Evolutionary conservation across 2,797 vertebrate species (phyloP), one percentile per base, ranked within the genome.

Genomic region (Mus minutoides): DNA sequence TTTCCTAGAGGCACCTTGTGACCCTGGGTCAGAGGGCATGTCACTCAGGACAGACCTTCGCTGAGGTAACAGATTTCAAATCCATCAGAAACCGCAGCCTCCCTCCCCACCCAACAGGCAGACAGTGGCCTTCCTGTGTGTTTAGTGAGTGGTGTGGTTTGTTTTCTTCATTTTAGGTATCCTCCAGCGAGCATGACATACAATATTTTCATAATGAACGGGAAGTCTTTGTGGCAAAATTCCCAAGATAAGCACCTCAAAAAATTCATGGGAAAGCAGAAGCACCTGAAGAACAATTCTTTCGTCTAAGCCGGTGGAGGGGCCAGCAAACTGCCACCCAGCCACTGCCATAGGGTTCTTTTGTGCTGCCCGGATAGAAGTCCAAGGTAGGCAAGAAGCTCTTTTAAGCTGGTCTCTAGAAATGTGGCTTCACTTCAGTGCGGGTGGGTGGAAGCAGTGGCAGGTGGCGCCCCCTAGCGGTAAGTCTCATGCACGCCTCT

Each of bases 201-300:
- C 22, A 96, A 54, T 69, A 60, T 54, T 87, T 83, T 43, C 21
- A 88, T 98, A 95, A 90, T 77, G 88, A 94, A 93, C 56, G 0
- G 95, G 69, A 95, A 94, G 79, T 92, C 91, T 22, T 96, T 87
- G 92, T 96, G 95, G 95, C 90, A 96, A 46, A 97, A 96, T 16
- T 67, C 76, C 77, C 46, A 91, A 56, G 93, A 92, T 67, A 91
- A 87, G 19, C 49, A 17, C 31, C 13, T 71, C 76, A 82, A 3
- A 40, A 96, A 77, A 37, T 2, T 56, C 17, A 0, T 5, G 13
- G 71, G 17, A 31, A 91, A 73, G 14, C 87, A 92, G 58, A 60
- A 80, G 24, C 37, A 3, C 31, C 13, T 96, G 92, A 89, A 49
- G 82, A 77, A 21, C 13, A 0, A 94, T 24, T 40, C 86, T 3